Conservation (phyloP, 2,797 vertebrate species). For the Manis javanica region DNA sequence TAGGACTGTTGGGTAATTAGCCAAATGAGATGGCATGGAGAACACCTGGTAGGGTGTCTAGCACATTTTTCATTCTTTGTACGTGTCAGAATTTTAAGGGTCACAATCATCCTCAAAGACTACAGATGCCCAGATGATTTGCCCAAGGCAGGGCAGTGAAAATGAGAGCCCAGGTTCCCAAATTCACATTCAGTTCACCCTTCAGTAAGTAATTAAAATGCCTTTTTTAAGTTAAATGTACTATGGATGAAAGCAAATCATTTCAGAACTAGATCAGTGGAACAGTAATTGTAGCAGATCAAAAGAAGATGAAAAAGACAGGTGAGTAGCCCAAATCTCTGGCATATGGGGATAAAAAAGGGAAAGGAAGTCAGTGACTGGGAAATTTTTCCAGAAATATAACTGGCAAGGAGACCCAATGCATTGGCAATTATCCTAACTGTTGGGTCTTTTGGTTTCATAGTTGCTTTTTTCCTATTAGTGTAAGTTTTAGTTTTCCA, state of each 20-base stretch:
- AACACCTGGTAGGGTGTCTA: neutral
- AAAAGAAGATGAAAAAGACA: neutral
- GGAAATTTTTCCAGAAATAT: neutral
- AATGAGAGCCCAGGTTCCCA: neutral
- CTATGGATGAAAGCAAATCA: neutral
- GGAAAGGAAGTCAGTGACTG: neutral
- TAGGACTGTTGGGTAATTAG: neutral
- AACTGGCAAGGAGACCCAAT: neutral
- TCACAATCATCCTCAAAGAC: neutral
- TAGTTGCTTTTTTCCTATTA: neutral
- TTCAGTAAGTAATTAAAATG: neutral
- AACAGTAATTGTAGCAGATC: neutral
- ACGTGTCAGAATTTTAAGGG: neutral
- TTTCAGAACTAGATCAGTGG: neutral
- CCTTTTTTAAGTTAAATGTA: neutral
- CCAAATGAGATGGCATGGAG: neutral
- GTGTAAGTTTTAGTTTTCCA: neutral
- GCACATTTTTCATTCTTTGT: neutral
- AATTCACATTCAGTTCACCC: neutral
- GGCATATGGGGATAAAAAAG: neutral
- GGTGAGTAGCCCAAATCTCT: neutral
- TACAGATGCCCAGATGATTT: neutral
- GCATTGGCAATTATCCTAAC: neutral
- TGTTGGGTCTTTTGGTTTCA: neutral
- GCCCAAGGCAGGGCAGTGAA: neutral